These are phyloP conservation scores for Morone chrysops DNA, from an alignment of 2,113 vertebrate genomes.

Conservation along the genomic window DNA sequence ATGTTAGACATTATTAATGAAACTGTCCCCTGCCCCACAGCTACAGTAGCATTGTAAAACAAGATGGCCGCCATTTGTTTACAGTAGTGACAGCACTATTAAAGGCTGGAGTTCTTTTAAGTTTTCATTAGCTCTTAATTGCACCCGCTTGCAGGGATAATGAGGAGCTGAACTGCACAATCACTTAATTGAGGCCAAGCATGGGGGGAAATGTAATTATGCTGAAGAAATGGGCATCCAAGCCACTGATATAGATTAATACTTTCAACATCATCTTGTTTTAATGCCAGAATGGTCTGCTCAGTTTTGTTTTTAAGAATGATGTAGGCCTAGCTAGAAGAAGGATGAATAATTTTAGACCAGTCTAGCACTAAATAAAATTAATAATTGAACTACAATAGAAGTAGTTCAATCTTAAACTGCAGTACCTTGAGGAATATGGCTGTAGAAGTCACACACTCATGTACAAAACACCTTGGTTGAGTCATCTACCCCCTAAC, in stretches of 20 bases:
- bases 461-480: constrained; percentile 33
- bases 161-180: constrained; percentile 39
- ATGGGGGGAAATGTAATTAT: constrained; percentile 53
- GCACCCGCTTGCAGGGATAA: constrained; percentile 29
- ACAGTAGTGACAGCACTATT: not conserved
- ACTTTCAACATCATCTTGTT: constrained; percentile 28
- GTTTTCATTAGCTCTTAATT: constrained; percentile 31
- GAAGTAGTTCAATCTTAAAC: not conserved
- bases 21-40: not conserved
- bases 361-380: not conserved
- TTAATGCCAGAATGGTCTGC: not conserved
- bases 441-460: constrained; percentile 14
- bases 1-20: not conserved
- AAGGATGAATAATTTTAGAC: not conserved
- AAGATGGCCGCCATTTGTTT: constrained; percentile 33
- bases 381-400: not conserved
- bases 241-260: constrained; percentile 46
- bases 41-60: not conserved
- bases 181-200: constrained; percentile 45
- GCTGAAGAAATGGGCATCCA: constrained; percentile 32
- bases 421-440: constrained; percentile 8
- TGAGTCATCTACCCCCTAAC: constrained; percentile 63
- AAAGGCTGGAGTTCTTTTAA: not conserved
- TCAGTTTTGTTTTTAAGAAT: not conserved
- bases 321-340: not conserved